Evolutionary conservation across 2,113 vertebrate species (phyloP).

Genomic region (Panthera uncia): DNA sequence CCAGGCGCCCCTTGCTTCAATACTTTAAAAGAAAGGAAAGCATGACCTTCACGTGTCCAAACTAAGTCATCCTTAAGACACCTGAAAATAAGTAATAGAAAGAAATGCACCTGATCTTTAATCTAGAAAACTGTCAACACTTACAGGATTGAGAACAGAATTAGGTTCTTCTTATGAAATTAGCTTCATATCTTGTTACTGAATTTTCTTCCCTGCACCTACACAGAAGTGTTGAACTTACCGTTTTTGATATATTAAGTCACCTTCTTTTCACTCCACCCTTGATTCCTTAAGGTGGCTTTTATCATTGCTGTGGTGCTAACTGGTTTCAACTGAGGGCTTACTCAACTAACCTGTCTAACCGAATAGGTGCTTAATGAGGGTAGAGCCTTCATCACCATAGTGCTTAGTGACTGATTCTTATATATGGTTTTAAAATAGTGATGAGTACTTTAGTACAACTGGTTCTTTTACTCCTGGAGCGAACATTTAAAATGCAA

Average conservation of each 20-base stretch:
- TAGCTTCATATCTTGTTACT: background rate
- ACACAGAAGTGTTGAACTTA: background rate
- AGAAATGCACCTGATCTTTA: background rate
- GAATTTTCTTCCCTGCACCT: background rate
- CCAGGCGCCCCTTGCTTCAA: too few species aligned
- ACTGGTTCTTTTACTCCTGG: background rate
- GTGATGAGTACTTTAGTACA: background rate
- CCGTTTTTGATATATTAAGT: background rate
- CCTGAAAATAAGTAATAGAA: background rate
- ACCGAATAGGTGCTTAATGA: background rate
- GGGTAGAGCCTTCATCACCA: background rate
- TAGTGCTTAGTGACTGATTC: background rate
- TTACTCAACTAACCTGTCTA: background rate
- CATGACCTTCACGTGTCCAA: background rate
- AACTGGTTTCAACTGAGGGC: background rate
- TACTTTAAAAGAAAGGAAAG: background rate
- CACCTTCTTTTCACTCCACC: background rate
- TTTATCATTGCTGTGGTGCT: too few species aligned
- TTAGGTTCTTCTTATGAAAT: background rate
- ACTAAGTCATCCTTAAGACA: background rate
- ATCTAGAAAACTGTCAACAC: background rate
- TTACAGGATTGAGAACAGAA: background rate
- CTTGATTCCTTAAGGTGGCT: background rate
- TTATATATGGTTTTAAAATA: background rate
- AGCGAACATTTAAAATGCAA: background rate